phyloP scores from a whole-genome alignment of 2,113 vertebrate genomes.

The Lycocorax pyrrhopterus region DNA sequence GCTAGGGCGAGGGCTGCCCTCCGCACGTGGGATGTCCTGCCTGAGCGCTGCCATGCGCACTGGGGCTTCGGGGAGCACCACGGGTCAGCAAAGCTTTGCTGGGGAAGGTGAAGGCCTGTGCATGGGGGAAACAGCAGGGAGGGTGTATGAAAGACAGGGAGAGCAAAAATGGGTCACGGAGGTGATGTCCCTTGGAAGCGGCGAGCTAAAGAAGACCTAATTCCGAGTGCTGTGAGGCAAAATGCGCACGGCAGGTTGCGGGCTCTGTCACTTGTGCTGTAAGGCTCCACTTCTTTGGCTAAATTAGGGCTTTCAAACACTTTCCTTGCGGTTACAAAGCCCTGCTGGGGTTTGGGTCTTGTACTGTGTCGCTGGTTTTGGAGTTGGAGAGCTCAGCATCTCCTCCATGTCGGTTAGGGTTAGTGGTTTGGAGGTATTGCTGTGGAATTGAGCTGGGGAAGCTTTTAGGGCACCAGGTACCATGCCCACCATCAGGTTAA shows the following conservation, averaged over 20 bases:
- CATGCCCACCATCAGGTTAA: fast-evolving
- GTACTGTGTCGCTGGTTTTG: fast-evolving
- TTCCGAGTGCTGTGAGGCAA: not conserved
- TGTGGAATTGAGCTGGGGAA: not conserved
- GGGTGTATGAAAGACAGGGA: not conserved
- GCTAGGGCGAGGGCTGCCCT: not conserved
- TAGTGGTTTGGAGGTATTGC: not conserved
- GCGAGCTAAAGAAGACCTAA: not conserved
- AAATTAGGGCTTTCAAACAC: not conserved
- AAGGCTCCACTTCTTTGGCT: not conserved
- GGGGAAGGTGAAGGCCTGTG: not conserved
- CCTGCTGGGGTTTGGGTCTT: too few relatives aligned
- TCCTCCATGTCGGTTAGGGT: fast-evolving
- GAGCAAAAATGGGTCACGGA: not conserved
- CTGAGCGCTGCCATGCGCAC: fast-evolving
- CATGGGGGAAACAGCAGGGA: fast-evolving
- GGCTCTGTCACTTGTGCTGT: not conserved
- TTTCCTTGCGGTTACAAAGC: not conserved
- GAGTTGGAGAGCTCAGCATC: not conserved
- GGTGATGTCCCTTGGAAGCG: fast-evolving
- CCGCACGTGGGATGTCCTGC: fast-evolving
- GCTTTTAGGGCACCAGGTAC: not conserved
- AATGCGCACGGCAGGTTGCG: not conserved
- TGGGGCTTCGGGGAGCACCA: not conserved
- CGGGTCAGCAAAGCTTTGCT: not conserved